Evolutionary conservation across 2,797 vertebrate species (phyloP), one percentile per base, ranked within the genome.

Genomic region (Bradypodion pumilum): DNA sequence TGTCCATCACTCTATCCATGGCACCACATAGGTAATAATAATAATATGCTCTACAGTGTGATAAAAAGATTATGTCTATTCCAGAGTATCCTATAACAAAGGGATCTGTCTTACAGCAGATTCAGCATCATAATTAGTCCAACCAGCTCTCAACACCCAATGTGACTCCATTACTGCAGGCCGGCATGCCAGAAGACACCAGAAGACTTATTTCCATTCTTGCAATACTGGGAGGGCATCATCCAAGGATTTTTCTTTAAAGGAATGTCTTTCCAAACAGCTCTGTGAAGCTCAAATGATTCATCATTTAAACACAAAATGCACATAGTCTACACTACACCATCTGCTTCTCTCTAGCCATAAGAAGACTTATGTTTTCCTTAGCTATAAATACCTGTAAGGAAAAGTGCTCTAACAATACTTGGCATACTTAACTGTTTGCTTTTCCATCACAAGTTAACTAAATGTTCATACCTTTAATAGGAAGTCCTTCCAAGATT

Each of bases 211-310:
- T n/a, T 29, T 19, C 15, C 25, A n/a, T 5, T 56, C 5, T 81
- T 1, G 1, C 2, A 82, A 60, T 83, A 75, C 82, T 25, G 86
- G 29, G 85, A 78, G 60, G 73, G 8, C 35, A 75, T 52, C 32
- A 52, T 82, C 40, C 40, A 60, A 85, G 70, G 2, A 66, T 35
- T 73, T 68, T 70, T 69, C 21, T 2, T 44, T n/a, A 12, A 85
- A 7, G 49, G 15, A 86, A 81, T 74, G 81, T 0, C 2, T 87
- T 89, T 72, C 85, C 83, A 87, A 91, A 89, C 72, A 80, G 13
- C 77, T 88, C 0, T 21, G 78, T 87, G 69, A 83, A 56, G 10
- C 21, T n/a, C 25, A 72, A 89, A 75, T 6, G 63, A 63, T 73
- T 89, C 8, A 73, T 86, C 37, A 44, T 44, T 56, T n/a, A 16